Evolutionary conservation across 64 coral and sea anemone genomes (phyloP), one percentile per base, ranked within the genome.

Genomic region (Cladopsammia gracilis): DNA sequence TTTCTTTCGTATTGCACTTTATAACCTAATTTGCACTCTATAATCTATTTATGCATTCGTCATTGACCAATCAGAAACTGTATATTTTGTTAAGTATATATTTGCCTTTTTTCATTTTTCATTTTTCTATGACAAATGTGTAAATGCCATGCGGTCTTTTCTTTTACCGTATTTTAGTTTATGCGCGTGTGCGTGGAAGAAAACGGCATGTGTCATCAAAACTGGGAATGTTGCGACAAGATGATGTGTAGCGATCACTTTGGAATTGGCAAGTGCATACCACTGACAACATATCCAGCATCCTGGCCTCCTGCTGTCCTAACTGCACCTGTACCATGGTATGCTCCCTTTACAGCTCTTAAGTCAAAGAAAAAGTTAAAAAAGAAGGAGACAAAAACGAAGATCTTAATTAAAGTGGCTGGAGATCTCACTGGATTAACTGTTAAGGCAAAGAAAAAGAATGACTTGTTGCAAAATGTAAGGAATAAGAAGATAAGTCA

Each of bases 361-460:
- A n/a, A 77, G 20, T 18, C 48, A 53, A 77, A 77, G 70, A 73
- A 73, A 16, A 77, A 77, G 49, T 11, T 10, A 3, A 77, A 24
- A 22, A 77, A 77, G 75, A 77, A 54, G 20, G 54, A 77, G 19
- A 77, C 53, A 48, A 77, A 77, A 77, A 77, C 75, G n/a, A 77
- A 77, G 75, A 77, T 77, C 16, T 3, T 77, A 10, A 77, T 77
- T 1, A 77, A 49, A 77, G 75, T 77, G 7, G 47, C 44, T 56
- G 75, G 75, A 6, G 75, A 77, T 77, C 75, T 77, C 4, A 77
- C 22, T 48, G 75, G 75, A 77, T 11, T 77, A 22, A 54, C 47
- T 23, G 75, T 77, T 20, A 56, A 77, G 75, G 75, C 75, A 52
- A 77, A 77, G 48, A 77, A 77, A 77, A 77, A 77, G 75, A 54